Evolutionary conservation across 2,797 vertebrate species (phyloP).

Genomic region (Spinus pinus): DNA sequence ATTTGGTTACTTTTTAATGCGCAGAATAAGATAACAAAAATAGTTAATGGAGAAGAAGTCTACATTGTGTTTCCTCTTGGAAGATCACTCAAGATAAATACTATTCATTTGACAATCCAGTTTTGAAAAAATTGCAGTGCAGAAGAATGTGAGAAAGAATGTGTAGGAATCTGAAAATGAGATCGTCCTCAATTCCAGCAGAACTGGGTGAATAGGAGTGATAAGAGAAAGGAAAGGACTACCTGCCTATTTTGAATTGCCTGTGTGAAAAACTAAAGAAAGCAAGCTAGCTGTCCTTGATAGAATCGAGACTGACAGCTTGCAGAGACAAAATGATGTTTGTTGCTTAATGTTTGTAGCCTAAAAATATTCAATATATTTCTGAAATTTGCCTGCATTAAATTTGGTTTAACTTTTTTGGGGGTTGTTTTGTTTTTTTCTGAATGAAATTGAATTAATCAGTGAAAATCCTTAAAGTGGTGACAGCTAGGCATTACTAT

Average conservation of each 20-base stretch:
- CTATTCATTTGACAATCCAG: conserved; percentile 1
- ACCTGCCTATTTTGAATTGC: conserved; percentile 10
- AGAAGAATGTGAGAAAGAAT: conserved; percentile 12
- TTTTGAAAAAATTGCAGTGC: neutral
- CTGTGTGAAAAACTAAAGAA: neutral
- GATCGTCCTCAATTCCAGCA: conserved; percentile 13
- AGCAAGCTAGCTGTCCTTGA: conserved; percentile 1
- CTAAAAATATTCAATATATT: neutral
- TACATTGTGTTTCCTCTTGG: conserved; percentile 14
- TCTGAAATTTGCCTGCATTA: conserved; percentile 22
- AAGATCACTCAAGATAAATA: conserved; percentile 52
- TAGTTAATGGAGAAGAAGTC: neutral
- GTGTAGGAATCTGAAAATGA: conserved; percentile 22
- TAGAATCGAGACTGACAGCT: conserved; percentile 35
- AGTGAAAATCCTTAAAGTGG: neutral
- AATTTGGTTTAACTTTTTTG: neutral
- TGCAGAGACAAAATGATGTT: conserved; percentile 11
- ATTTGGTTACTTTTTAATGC: conserved; percentile 10
- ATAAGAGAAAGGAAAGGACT: conserved; percentile 47
- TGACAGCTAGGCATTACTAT: neutral
- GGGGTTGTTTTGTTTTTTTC: neutral
- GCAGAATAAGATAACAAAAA: neutral
- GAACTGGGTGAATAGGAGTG: conserved; percentile 37
- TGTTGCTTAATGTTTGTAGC: neutral
- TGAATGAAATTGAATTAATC: conserved; percentile 29